These are phyloP conservation scores for Columba janthina DNA, from an alignment of 2,113 vertebrate species.

Conservation along the genomic window DNA sequence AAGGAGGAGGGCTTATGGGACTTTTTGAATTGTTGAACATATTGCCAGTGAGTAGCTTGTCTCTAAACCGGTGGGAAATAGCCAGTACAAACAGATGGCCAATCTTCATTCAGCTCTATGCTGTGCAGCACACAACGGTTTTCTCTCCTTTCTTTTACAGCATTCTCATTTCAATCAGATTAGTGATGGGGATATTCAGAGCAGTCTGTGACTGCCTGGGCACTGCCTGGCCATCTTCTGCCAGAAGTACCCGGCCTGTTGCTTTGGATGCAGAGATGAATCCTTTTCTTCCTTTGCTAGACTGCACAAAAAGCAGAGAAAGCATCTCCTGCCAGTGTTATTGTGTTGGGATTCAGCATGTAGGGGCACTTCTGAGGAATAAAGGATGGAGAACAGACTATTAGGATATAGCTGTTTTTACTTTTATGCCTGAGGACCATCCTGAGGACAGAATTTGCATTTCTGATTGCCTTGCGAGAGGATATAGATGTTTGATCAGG, in stretches of 20 bases:
- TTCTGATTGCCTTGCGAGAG: background rate
- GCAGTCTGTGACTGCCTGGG: background rate
- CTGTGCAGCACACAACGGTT: background rate
- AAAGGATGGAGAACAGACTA: background rate
- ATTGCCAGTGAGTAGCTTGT: background rate
- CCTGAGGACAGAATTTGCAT: background rate
- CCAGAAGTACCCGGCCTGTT: background rate
- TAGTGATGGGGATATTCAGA: background rate
- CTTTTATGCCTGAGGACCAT: background rate
- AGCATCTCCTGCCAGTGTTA: background rate
- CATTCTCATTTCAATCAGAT: background rate
- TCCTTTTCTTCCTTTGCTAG: background rate
- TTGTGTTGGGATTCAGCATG: background rate
- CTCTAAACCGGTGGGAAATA: background rate
- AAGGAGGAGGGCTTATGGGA: background rate
- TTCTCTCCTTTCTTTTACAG: background rate
- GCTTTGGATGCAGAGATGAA: background rate
- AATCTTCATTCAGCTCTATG: background rate
- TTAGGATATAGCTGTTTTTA: background rate
- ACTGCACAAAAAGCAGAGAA: background rate
- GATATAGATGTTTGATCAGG: fast-evolving
- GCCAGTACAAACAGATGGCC: constrained; percentile 18
- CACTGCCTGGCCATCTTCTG: background rate
- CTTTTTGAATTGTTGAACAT: background rate
- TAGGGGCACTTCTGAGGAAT: background rate